These are phyloP conservation scores for Temnothorax longispinosus DNA, from an alignment of 1,140 invertebrate genomes.

Conservation along the genomic window DNA sequence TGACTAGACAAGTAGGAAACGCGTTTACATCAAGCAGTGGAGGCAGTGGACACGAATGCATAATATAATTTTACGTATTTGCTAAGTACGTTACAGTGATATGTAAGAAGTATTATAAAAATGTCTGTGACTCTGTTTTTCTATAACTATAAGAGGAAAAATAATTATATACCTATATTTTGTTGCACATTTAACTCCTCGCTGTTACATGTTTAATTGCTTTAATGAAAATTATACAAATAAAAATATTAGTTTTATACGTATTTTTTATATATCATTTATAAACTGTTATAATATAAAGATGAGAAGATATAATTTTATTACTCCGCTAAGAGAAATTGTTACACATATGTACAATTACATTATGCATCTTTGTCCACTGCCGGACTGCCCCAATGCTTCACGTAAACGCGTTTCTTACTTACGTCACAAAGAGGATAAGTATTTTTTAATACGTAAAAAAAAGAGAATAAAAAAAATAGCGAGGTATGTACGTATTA, in stretches of 20 bases:
- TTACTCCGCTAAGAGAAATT: background rate
- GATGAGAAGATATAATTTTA: background rate
- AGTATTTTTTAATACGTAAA: background rate
- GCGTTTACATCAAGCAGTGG: constrained; percentile 11
- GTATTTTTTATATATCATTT: background rate
- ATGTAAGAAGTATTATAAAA: background rate
- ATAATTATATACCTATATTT: too few relatives aligned
- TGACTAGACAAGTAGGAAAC: constrained; percentile 41
- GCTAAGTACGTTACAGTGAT: background rate
- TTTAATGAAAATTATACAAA: background rate
- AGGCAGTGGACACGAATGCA: background rate
- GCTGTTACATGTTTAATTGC: background rate
- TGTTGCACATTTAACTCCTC: too few relatives aligned
- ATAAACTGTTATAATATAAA: background rate
- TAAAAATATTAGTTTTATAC: constrained; percentile 4
- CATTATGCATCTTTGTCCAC: background rate
- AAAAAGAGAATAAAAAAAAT: background rate
- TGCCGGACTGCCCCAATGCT: background rate
- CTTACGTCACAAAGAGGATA: constrained; percentile 38
- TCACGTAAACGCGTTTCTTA: constrained; percentile 20
- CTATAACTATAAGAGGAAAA: background rate
- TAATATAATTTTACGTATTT: constrained; percentile 1
- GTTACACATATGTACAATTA: background rate
- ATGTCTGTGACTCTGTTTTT: background rate
- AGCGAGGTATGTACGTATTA: background rate